These are phyloP conservation scores for Venusia cambrica DNA, from an alignment of 2,888 invertebrate species.

Conservation along the genomic window DNA sequence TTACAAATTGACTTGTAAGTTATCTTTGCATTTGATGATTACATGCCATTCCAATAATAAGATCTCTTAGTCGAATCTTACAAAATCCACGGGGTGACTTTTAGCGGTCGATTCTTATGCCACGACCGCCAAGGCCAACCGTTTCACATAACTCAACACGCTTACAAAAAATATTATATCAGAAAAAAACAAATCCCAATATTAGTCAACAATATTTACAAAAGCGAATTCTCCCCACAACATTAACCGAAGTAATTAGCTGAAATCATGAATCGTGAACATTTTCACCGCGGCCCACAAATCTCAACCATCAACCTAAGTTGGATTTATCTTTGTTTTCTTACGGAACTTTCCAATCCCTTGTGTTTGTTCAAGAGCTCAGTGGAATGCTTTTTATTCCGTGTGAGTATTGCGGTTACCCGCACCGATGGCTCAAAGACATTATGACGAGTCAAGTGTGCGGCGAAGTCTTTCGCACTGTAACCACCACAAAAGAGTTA, in stretches of 20 bases:
- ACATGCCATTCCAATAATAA: too few species aligned
- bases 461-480: too few species aligned
- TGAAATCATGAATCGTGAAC: constrained; percentile 45
- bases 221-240: constrained; percentile 24
- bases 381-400: constrained; percentile 46
- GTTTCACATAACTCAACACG: too few species aligned
- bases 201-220: background rate
- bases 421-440: constrained; percentile 9
- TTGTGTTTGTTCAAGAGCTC: constrained; percentile 67
- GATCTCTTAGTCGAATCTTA: too few species aligned
- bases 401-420: constrained; percentile 35
- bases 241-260: constrained; percentile 50
- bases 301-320: constrained; percentile 56
- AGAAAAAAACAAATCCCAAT: background rate
- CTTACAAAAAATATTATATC: too few species aligned
- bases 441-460: constrained; percentile 2
- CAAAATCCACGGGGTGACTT: too few species aligned
- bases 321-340: constrained; percentile 75
- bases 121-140: too few species aligned
- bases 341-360: constrained; percentile 65
- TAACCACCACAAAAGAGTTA: too few species aligned
- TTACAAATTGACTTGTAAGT: too few species aligned
- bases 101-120: too few species aligned
- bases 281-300: constrained; percentile 39
- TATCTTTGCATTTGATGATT: too few species aligned